Evolutionary conservation across 2,888 invertebrate species (phyloP), one percentile per base, ranked within the genome.

Genomic region (Tetheella fluctuosa): DNA sequence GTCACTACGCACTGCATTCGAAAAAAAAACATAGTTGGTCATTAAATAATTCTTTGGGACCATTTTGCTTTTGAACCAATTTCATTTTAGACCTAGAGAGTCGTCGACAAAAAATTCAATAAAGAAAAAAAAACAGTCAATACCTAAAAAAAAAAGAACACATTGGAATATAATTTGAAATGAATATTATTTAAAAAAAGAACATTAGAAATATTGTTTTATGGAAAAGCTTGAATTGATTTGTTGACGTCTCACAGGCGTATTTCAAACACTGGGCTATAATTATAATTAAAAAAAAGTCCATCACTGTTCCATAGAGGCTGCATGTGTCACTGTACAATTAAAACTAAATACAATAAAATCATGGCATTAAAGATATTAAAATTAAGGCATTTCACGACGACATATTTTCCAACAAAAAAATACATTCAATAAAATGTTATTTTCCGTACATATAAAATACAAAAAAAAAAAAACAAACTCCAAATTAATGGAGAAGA

Each of bases 1-100:
- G 73, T 79, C 86, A 84, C 89, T 86, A 83, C 86, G 85, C 90
- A 86, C 89, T 85, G 86, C 79, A 64, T 69, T 63, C 42, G 30
- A 53, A 48, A 48, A 48, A 48, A 48, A 39, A 1, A 3, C n/a
- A n/a, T n/a, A n/a, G n/a, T 48, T 48, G 48, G 48, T 48, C 34
- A 34, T 70, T 64, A 65, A 69, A 68, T 68, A 74, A 71, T 68
- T 74, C 74, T 74, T 74, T 74, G 74, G 74, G 73, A 66, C 62
- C 65, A 58, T 64, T 34, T 23, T 42, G 67, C 70, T 65, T 54
- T 42, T 55, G 23, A 59, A 52, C 54, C 54, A 42, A 52, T 55
- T 28, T 7, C 23, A 34, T 48, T 3, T 13, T 30, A 1, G 0
- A 17, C 25, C 48, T 8, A 1, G 55, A 23, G 37, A 37, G 20